These are phyloP conservation scores for Caranx melampygus DNA, from an alignment of 2,113 vertebrate genomes.

Conservation along the genomic window DNA sequence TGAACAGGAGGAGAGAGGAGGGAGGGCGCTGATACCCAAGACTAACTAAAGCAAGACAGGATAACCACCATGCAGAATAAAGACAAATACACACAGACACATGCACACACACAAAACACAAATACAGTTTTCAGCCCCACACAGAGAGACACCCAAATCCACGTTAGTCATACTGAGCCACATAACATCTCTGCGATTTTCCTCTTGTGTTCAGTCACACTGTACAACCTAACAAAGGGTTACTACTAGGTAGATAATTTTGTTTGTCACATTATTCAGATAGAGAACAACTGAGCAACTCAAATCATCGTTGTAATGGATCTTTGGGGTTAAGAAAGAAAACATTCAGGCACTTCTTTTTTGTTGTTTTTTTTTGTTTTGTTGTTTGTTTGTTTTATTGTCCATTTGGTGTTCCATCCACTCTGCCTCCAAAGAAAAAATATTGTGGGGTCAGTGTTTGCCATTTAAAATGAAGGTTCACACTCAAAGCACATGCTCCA, in stretches of 20 bases:
- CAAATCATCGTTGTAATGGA: constrained; percentile 25
- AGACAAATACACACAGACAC: constrained; percentile 35
- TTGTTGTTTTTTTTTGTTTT: not conserved
- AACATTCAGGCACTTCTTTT: constrained; percentile 6
- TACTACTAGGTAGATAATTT: constrained; percentile 42
- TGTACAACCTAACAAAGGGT: constrained; percentile 43
- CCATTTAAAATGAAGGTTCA: constrained; percentile 54
- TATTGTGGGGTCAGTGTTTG: constrained; percentile 4
- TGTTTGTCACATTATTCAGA: constrained; percentile 42
- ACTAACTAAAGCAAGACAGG: constrained; percentile 45
- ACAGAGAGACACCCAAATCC: constrained; percentile 14
- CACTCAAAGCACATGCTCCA: constrained; percentile 43
- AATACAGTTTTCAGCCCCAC: not conserved
- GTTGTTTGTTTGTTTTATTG: not conserved
- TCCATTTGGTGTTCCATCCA: constrained; percentile 21
- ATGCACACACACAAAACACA: constrained; percentile 30
- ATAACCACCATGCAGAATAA: constrained; percentile 18
- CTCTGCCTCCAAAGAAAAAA: constrained; percentile 11
- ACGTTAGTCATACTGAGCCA: constrained; percentile 47
- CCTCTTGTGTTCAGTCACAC: constrained; percentile 51
- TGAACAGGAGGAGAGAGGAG: constrained; percentile 20
- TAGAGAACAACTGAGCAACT: constrained; percentile 23
- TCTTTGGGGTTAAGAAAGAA: constrained; percentile 30
- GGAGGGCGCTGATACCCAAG: constrained; percentile 22
- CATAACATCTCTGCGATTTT: constrained; percentile 40